Evolutionary conservation across 2,888 invertebrate genomes (phyloP).

Genomic region (Trichopria drosophilae): DNA sequence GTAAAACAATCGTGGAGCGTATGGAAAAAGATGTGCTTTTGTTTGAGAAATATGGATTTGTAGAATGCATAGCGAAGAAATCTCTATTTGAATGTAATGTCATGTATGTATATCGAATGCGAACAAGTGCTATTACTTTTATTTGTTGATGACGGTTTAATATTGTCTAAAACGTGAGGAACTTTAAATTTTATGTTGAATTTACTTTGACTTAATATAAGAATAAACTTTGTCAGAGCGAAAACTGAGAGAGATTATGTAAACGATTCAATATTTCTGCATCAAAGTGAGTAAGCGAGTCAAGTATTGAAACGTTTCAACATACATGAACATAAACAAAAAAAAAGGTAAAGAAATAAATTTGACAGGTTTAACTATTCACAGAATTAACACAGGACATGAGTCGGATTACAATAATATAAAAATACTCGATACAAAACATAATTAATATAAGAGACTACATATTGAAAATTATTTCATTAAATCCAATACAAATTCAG

Average conservation of each 20-base stretch:
- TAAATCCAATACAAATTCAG: too few relatives aligned
- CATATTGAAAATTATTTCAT: too few relatives aligned
- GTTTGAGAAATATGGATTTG: constrained; percentile 14
- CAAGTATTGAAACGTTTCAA: constrained; percentile 11
- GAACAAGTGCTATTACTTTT: constrained; percentile 10
- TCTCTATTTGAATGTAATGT: constrained; percentile 18
- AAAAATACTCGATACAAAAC: too few relatives aligned
- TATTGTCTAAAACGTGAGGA: not conserved
- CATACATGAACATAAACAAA: too few relatives aligned
- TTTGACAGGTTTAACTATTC: too few relatives aligned
- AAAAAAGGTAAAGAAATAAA: too few relatives aligned
- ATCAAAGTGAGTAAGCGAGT: constrained; percentile 5
- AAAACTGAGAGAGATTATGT: not conserved
- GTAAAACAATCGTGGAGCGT: constrained; percentile 24
- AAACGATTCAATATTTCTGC: constrained; percentile 11
- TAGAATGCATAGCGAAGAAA: constrained; percentile 16
- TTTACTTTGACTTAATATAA: not conserved
- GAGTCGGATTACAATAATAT: too few relatives aligned
- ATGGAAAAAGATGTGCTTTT: constrained; percentile 19
- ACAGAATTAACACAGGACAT: too few relatives aligned
- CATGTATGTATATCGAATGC: too few relatives aligned
- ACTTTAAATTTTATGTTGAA: not conserved
- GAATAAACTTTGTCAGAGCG: not conserved
- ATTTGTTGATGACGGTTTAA: too few relatives aligned
- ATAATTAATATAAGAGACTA: too few relatives aligned